Evolutionary conservation across 2,113 vertebrate species (phyloP), one percentile per base, ranked within the genome.

Genomic region (Cyanistes caeruleus): DNA sequence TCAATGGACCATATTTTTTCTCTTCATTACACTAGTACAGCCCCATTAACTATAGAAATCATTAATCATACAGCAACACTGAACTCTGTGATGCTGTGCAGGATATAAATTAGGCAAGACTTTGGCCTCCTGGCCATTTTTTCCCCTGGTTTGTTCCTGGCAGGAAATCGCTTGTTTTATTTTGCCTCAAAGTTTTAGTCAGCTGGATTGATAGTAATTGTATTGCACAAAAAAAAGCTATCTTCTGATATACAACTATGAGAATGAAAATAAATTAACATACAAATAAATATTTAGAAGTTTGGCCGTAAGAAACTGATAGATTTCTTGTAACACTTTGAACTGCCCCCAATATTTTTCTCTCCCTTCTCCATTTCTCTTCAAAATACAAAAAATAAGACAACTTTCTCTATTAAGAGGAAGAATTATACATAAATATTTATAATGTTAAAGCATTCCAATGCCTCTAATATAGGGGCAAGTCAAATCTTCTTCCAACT

Each of bases 31-130:
- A 35, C 35, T 35, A 92, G 46, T 92, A 93, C 52, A 79, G 89
- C 69, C 92, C 77, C 62, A 92, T 97, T 96, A 95, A 89, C 69
- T 94, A 75, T 11, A 95, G 69, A 91, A 92, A 84, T 52, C 80
- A 64, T 91, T 95, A 95, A 84, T 91, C 89, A 90, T 81, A 60
- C 52, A 78, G 39, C 56, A 78, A 80, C 68, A 78, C 33, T 75
- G 93, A 92, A 81, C 48, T 77, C 56, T 67, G 51, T 70, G 80
- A 81, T 89, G 48, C 48, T 56, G n/a, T 73, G 8, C n/a, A 78
- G 68, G 80, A 37, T 64, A 94, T 78, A 97, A 94, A 93, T 90
- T 85, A 95, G 67, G 43, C 30, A 78, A 81, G 64, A 94, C 84
- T 91, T 93, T 89, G 69, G 43, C 76, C 73, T 93, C 24, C 35